Conservation (phyloP, 2,113 vertebrate genomes). For the Morone chrysops region DNA sequence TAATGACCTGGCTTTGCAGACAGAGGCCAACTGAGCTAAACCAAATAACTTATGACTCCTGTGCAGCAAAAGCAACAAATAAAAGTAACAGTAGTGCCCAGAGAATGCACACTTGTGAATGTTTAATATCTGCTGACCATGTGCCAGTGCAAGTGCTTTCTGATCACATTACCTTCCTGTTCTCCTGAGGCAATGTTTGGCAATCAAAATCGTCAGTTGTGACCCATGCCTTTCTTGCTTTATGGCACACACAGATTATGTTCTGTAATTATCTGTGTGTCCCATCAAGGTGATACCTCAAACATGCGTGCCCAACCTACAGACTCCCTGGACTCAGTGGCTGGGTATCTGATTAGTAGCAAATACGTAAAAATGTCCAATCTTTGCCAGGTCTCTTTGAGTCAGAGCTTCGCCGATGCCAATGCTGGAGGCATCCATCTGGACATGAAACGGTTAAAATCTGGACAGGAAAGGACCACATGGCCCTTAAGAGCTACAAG, state of each 20-base stretch:
- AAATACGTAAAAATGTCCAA: not conserved
- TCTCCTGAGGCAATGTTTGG: conserved; percentile 34
- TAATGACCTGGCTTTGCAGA: not conserved
- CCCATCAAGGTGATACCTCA: conserved; percentile 7
- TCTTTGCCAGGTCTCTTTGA: conserved; percentile 37
- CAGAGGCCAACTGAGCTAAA: not conserved
- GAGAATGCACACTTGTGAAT: conserved; percentile 4
- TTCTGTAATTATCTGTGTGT: not conserved
- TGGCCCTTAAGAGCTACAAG: not conserved
- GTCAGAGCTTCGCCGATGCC: conserved; percentile 6
- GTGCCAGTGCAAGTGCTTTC: conserved; percentile 27
- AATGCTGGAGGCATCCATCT: conserved; percentile 28
- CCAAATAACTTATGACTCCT: not conserved
- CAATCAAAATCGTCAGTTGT: conserved; percentile 34
- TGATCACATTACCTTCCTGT: conserved; percentile 37
- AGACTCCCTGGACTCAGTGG: not conserved
- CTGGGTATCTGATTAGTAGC: not conserved
- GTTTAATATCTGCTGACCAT: conserved; percentile 25
- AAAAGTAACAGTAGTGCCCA: not conserved
- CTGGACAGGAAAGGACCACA: conserved; percentile 19
- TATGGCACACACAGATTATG: not conserved
- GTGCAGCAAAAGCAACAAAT: conserved; percentile 4
- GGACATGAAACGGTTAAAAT: conserved; percentile 33
- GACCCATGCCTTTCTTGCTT: conserved; percentile 1
- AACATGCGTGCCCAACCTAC: not conserved